A percentile compares a stretch with the other conserved stretches of the same genome.
Conservation (phyloP, 1,140 invertebrate genomes). For the Drosophila jambulina region DNA sequence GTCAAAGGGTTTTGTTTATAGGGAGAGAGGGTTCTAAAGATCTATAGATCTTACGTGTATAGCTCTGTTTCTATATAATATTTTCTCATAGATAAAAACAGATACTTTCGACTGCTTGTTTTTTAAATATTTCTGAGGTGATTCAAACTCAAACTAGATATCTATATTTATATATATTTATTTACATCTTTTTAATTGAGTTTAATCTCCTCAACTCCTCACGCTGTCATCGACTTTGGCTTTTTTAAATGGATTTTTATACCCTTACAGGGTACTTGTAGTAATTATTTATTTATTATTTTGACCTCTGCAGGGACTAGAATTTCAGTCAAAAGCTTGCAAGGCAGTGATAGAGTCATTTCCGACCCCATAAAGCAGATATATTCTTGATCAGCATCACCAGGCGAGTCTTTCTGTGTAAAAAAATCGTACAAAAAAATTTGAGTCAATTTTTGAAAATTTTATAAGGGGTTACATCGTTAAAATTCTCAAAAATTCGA, state of each 20-base stretch:
- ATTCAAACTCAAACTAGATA: background rate
- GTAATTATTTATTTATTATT: no score
- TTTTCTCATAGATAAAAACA: background rate
- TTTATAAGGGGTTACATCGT: no score
- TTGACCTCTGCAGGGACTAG: no score
- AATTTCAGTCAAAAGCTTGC: background rate
- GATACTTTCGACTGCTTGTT: background rate
- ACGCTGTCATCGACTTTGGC: background rate
- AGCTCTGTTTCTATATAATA: background rate
- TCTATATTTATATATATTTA: background rate
- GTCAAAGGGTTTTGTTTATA: background rate
- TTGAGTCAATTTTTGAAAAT: no score
- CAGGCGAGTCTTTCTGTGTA: background rate
- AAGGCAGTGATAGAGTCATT: background rate
- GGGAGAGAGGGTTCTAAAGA: background rate
- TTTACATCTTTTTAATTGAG: background rate
- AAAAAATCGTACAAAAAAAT: background rate
- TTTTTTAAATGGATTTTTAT: slow-evolving; percentile 1
- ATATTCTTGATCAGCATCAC: background rate
- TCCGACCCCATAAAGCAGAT: background rate
- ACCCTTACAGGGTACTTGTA: background rate
- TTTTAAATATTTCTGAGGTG: background rate
- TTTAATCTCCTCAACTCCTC: background rate
- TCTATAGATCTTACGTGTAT: background rate
- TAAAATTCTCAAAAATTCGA: no score